These are phyloP conservation scores for Kradibia gibbosae DNA, from an alignment of 1,140 invertebrate genomes.

Conservation along the genomic window DNA sequence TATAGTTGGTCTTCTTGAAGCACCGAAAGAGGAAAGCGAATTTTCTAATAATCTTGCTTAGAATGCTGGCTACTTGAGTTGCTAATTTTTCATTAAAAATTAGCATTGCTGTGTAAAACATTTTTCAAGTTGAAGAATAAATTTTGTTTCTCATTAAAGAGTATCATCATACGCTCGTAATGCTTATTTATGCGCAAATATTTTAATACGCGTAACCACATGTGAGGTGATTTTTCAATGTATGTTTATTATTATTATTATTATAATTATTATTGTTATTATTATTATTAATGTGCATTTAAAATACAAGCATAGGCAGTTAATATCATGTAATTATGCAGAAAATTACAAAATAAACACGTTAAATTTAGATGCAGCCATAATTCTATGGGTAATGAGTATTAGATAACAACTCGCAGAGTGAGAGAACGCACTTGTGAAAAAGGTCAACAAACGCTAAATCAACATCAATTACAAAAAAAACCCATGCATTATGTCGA, in stretches of 20 bases:
- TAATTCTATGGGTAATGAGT: background rate
- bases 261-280: no score
- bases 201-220: no score
- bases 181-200: background rate
- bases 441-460: background rate
- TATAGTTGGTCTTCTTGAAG: no score
- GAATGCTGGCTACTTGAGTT: no score
- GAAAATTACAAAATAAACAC: no score
- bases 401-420: background rate
- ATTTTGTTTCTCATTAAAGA: background rate
- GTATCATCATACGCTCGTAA: background rate
- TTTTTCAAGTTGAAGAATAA: background rate
- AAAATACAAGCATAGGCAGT: background rate
- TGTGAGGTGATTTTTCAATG: no score
- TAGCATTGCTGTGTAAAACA: no score
- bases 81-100: no score
- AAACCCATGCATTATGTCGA: background rate
- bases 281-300: background rate
- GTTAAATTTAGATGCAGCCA: background rate
- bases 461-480: background rate
- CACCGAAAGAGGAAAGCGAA: no score
- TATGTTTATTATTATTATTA: no score
- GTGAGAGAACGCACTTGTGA: background rate
- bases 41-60: no score
- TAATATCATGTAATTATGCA: background rate